Percentiles rank a stretch among this genome's conserved stretches.
Evolutionary conservation across 2,113 vertebrate genomes (phyloP).

Genomic region (Hippocampus barbouri): DNA sequence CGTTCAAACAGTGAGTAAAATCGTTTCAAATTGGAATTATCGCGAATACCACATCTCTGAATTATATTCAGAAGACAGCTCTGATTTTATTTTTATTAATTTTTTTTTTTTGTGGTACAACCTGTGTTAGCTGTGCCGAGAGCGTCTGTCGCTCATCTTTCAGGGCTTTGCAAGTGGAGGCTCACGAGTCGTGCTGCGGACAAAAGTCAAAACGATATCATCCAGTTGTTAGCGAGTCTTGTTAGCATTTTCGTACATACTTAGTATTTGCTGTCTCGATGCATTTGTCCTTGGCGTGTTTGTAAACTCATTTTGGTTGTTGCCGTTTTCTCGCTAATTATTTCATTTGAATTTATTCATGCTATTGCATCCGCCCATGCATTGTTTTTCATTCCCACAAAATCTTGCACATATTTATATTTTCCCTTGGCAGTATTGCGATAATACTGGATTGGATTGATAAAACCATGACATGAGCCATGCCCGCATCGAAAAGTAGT

Average conservation of each 20-base stretch:
- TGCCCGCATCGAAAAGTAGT: background rate
- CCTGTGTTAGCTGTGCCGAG: background rate
- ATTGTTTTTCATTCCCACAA: too few relatives aligned
- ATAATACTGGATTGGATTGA: background rate
- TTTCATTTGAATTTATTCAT: too few relatives aligned
- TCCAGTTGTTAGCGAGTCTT: background rate
- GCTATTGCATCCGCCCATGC: too few relatives aligned
- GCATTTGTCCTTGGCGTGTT: background rate
- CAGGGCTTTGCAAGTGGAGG: background rate
- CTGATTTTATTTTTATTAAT: background rate
- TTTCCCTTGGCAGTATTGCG: too few relatives aligned
- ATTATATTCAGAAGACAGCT: background rate
- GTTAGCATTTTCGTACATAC: background rate
- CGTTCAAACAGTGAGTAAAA: background rate
- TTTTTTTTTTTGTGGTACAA: too few relatives aligned
- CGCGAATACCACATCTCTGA: background rate
- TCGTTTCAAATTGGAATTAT: background rate
- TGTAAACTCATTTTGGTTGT: too few relatives aligned
- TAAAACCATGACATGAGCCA: background rate
- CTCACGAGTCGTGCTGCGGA: background rate
- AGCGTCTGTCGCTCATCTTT: background rate
- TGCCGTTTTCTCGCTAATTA: too few relatives aligned
- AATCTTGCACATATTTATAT: too few relatives aligned
- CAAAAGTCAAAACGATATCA: background rate
- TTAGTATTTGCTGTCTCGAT: background rate